Percentiles rank a stretch among this genome's conserved stretches.
phyloP scores from a whole-genome alignment of 2,888 invertebrate species.

The Rutpela maculata region DNA sequence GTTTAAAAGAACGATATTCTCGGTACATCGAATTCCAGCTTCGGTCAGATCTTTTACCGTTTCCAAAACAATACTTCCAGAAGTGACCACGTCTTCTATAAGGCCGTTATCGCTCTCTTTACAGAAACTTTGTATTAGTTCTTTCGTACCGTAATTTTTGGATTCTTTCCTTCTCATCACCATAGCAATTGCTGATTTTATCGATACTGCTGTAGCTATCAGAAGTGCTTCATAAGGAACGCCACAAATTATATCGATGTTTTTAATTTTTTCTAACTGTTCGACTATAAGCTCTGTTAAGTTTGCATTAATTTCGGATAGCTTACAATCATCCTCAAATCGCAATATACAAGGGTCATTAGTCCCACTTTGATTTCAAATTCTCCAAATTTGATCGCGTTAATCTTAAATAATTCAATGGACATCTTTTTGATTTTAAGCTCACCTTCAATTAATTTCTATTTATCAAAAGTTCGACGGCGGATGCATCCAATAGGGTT shows the following conservation, averaged over 20 bases:
- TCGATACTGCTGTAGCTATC: conserved; percentile 90
- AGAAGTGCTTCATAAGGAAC: conserved; percentile 98
- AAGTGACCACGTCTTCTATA: conserved; percentile 96
- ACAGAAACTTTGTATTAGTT: conserved; percentile 90
- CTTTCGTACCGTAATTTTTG: conserved; percentile 96
- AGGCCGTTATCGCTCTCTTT: conserved; percentile 86
- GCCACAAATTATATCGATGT: conserved; percentile 88
- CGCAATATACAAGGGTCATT: conserved; percentile 95
- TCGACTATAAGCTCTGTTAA: conserved; percentile 77
- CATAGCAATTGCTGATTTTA: conserved; percentile 87
- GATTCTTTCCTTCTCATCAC: conserved; percentile 94
- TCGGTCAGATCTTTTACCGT: conserved; percentile 85
- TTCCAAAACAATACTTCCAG: conserved; percentile 94
- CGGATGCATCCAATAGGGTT: conserved; percentile 86
- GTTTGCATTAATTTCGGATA: conserved; percentile 88
- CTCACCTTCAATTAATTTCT: too few species aligned
- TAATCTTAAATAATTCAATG: conserved; percentile 82
- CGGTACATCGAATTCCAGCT: conserved; percentile 78
- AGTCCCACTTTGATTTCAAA: conserved; percentile 95
- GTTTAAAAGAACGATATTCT: conserved; percentile 92
- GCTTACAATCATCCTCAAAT: conserved; percentile 93
- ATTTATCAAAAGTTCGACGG: too few species aligned
- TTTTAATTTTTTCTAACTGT: conserved; percentile 73
- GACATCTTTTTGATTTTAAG: too few species aligned
- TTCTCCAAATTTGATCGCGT: conserved; percentile 94